These are phyloP conservation scores for Drosophila tanythrix DNA, from an alignment of 2,888 invertebrate genomes.

Conservation along the genomic window DNA sequence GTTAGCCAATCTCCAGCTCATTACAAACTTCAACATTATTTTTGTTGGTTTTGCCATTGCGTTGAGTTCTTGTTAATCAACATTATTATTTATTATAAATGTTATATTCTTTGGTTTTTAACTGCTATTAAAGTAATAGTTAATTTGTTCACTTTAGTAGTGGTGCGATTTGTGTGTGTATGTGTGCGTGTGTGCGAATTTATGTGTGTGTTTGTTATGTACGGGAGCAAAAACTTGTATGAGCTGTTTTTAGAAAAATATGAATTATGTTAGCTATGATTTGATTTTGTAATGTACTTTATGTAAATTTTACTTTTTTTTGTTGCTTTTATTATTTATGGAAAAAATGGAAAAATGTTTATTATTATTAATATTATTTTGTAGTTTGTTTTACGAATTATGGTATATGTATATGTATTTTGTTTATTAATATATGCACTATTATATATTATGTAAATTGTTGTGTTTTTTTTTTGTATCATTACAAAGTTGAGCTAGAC, in stretches of 20 bases:
- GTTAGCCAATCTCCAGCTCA: constrained; percentile 21
- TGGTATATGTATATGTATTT: constrained; percentile 51
- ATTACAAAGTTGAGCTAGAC: constrained; percentile 62
- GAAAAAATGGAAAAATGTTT: constrained; percentile 47
- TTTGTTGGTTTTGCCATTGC: constrained; percentile 16
- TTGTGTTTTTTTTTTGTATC: constrained; percentile 24
- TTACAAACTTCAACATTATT: constrained; percentile 41
- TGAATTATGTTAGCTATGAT: constrained; percentile 56
- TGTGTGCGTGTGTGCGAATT: constrained; percentile 22
- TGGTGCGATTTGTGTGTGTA: constrained; percentile 38
- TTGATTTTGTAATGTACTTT: constrained; percentile 24
- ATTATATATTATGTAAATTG: constrained; percentile 50
- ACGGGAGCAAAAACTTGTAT: constrained; percentile 68
- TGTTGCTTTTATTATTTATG: constrained; percentile 29
- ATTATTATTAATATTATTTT: constrained; percentile 26
- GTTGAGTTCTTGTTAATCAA: constrained; percentile 19
- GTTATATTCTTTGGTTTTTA: constrained; percentile 33
- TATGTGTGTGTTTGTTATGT: constrained; percentile 33
- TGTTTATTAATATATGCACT: constrained; percentile 38
- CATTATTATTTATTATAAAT: constrained; percentile 17
- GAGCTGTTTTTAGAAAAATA: constrained; percentile 75
- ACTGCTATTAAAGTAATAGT: constrained; percentile 78
- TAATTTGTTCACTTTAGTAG: constrained; percentile 49
- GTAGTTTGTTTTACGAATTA: constrained; percentile 37
- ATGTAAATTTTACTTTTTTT: constrained; percentile 8